A percentile compares a stretch with the other conserved stretches of the same genome.
Conservation (phyloP, 53 echinoderm and acorn worm species). For the Pentamera pediparva region DNA sequence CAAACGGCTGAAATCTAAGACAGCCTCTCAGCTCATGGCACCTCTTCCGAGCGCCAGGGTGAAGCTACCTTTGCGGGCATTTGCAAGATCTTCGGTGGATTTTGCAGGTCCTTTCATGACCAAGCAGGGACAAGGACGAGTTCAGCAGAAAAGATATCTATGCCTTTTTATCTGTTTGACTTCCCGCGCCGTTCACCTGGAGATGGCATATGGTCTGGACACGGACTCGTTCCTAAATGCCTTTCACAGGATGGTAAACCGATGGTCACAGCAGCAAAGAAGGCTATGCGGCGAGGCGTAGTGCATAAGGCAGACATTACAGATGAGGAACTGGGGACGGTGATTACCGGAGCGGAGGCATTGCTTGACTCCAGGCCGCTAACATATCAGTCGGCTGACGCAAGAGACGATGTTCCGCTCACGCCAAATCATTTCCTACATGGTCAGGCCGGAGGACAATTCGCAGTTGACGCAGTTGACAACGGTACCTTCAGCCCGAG, state of each 20-base stretch:
- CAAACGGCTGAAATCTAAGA: no score
- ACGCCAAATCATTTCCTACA: constrained; percentile 33
- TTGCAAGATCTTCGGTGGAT: constrained; percentile 20
- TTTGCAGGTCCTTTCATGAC: constrained; percentile 38
- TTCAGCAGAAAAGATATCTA: constrained; percentile 9
- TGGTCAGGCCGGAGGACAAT: not conserved
- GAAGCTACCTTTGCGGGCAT: constrained; percentile 17
- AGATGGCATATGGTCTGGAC: not conserved
- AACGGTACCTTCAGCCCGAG: not conserved
- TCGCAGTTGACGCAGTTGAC: constrained; percentile 1
- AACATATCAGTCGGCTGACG: constrained; percentile 24
- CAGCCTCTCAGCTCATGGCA: constrained; percentile 27
- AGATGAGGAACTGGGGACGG: constrained; percentile 18
- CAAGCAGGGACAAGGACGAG: constrained; percentile 26
- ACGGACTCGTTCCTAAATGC: constrained; percentile 19
- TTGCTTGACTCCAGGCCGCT: constrained; percentile 24
- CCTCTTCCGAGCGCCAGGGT: constrained; percentile 6
- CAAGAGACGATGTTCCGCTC: constrained; percentile 6
- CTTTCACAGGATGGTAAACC: constrained; percentile 24
- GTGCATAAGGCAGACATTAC: constrained; percentile 20
- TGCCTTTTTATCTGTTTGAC: constrained; percentile 31
- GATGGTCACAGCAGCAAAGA: constrained; percentile 23
- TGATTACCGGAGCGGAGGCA: not conserved
- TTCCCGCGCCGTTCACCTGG: no score
- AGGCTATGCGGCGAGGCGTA: constrained; percentile 1